Base-by-base conservation (phyloP, 2,888 invertebrate genomes). In the Parthenolecanium corni region DNA sequence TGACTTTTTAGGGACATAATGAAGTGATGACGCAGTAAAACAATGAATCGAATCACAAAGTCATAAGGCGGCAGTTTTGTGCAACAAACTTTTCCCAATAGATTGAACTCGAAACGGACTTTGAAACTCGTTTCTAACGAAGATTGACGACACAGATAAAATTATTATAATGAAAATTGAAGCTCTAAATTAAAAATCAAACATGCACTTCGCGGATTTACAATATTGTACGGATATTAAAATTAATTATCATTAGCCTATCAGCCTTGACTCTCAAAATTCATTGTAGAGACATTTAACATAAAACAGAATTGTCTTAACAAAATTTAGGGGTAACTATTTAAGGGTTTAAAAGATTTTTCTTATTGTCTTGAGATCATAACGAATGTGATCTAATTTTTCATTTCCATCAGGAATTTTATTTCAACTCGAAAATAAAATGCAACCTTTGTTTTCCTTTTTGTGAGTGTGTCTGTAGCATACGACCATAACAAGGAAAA, bases 221-320 rank as follows among this genome's bases (percentile, higher is more conserved):
- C 44, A 42, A n/a, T n/a, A n/a, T n/a, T 42, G 31, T 31, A 31
- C 31, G 31, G 31, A 14, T 14, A 42, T 42, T 42, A 42, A 42
- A 42, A 42, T 42, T 49, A 23, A 18, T 49, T 49, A 49, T 49
- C 14, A 49, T 49, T 42, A 61, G 49, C 49, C 51, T 61, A 61
- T 61, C 61, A 61, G 61, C 61, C 61, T 61, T 61, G 49, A 61
- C 61, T 61, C 61, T 61, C 61, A 49, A 49, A 49, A 49, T 49
- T 49, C 49, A 42, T 42, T 42, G 44, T 18, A 42, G 49, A 49
- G 49, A 49, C 49, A 49, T 49, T 42, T 49, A 49, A 49, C 49
- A 49, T 49, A 49, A 49, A 49, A 49, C 49, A 49, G 23, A n/a
- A n/a, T 20, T 49, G 20, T 23, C 49, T 49, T 49, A 49, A 49